A percentile compares a stretch with the other conserved stretches of the same genome.
These are phyloP conservation scores for Nemapogon koenigi DNA, from an alignment of 2,888 invertebrate genomes.

Conservation along the genomic window DNA sequence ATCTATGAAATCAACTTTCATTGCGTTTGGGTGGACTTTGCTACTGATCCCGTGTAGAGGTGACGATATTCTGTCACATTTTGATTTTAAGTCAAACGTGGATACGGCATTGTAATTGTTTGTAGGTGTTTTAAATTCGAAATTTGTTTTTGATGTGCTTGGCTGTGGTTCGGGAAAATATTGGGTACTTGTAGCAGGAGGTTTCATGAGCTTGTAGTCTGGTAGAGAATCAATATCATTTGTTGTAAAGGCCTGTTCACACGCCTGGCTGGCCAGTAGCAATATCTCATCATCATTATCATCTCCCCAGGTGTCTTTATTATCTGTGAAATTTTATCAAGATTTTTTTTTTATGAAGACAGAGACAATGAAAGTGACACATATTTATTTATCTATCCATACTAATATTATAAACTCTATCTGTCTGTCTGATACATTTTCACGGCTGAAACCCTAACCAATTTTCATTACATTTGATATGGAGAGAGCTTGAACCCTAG, in stretches of 20 bases:
- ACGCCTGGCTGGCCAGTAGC: constrained; percentile 51
- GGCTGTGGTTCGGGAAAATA: constrained; percentile 24
- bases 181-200: constrained; percentile 42
- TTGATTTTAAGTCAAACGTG: constrained; percentile 37
- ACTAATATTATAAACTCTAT: too few species aligned
- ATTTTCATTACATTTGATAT: too few species aligned
- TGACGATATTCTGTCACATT: constrained; percentile 42
- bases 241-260: constrained; percentile 36
- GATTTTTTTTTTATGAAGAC: too few species aligned
- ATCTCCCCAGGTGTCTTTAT: constrained; percentile 43
- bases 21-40: constrained; percentile 23
- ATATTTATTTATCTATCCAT: background rate
- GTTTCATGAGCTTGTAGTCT: constrained; percentile 45
- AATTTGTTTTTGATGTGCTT: constrained; percentile 33
- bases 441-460: too few species aligned
- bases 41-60: constrained; percentile 43
- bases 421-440: too few species aligned
- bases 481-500: too few species aligned
- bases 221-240: constrained; percentile 28
- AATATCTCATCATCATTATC: constrained; percentile 55
- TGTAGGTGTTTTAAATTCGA: constrained; percentile 41
- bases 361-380: background rate
- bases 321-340: background rate
- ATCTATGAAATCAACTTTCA: constrained; percentile 22
- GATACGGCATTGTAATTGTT: constrained; percentile 21